Evolutionary conservation across 2,888 invertebrate species (phyloP), one percentile per base, ranked within the genome.

Genomic region (Lamellibrachia columna): DNA sequence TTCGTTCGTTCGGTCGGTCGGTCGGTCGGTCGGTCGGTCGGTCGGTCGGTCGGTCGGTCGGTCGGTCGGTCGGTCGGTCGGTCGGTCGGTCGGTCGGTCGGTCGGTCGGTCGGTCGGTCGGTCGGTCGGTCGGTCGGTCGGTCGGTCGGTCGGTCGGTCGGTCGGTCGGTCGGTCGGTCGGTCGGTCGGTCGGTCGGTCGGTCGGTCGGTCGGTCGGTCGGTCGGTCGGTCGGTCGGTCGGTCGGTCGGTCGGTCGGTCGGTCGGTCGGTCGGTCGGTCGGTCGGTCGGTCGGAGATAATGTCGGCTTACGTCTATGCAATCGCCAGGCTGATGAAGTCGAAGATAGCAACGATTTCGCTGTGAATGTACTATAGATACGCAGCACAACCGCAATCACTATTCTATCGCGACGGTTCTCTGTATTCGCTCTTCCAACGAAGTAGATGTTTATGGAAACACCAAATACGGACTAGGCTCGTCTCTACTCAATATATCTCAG

Each of bases 241-340:
- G 75, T 75, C 75, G 75, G 75, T 75, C 75, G 75, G 75, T 75
- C 75, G 75, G 75, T 75, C 75, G 75, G 75, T 75, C 75, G 75
- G 75, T 75, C 75, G 75, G n/a, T 75, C 75, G 75, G 75, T 75
- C 75, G 75, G 75, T 75, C 75, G n/a, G 75, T 75, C 75, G 75
- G 75, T 75, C 75, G 75, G 75, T 75, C 75, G 75, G 75, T 75
- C 75, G 75, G 75, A 75, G 75, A 75, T 75, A 75, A 75, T 75
- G 75, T 75, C 75, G 75, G n/a, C 75, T 75, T 75, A 75, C 75
- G 75, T 75, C 75, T 75, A n/a, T 22, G 75, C 75, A 75, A 75
- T 75, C 75, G 75, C 75, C 75, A 22, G n/a, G 22, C 75, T 22
- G 75, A 75, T 75, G 75, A 75, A 75, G 75, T 75, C 22, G 75